Conservation (phyloP, 2,113 vertebrate genomes). For the Sylvilagus bachmani region DNA sequence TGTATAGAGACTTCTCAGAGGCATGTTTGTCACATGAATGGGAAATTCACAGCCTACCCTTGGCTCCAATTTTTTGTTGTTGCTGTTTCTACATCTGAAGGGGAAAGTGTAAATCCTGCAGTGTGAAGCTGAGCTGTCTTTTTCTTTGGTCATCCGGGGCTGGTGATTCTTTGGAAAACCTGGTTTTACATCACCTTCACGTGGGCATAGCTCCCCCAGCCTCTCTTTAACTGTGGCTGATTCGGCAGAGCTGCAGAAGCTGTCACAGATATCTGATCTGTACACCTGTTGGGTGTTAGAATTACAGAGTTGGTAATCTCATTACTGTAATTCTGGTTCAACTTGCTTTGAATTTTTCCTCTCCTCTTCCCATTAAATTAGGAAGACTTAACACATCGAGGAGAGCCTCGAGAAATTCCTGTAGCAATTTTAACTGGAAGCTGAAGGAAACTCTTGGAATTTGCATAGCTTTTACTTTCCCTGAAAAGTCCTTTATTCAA, state of each 20-base stretch:
- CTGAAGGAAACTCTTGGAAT: slow-evolving; percentile 17
- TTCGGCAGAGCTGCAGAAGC: not conserved
- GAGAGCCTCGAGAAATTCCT: not conserved
- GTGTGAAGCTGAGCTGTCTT: not conserved
- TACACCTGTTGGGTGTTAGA: not conserved
- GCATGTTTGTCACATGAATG: not conserved
- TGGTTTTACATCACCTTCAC: not conserved
- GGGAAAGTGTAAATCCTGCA: not conserved
- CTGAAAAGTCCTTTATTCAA: slow-evolving; percentile 14
- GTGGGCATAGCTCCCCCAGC: not conserved
- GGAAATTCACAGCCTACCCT: not conserved
- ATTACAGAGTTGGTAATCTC: not conserved
- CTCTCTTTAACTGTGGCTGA: not conserved
- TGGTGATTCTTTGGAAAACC: not conserved
- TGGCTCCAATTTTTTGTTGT: not conserved
- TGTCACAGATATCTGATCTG: not conserved
- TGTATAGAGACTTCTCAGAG: not conserved
- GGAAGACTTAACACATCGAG: not conserved
- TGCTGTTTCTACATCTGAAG: not conserved
- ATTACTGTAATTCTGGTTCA: slow-evolving; percentile 20
- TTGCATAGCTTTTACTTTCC: slow-evolving; percentile 43
- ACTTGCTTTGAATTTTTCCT: not conserved
- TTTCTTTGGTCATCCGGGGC: not conserved
- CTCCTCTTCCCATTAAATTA: not conserved
- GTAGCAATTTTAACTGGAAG: slow-evolving; percentile 14